Evolutionary conservation across 2,888 invertebrate genomes (phyloP), one percentile per base, ranked within the genome.

Genomic region (Maniola hyperantus): DNA sequence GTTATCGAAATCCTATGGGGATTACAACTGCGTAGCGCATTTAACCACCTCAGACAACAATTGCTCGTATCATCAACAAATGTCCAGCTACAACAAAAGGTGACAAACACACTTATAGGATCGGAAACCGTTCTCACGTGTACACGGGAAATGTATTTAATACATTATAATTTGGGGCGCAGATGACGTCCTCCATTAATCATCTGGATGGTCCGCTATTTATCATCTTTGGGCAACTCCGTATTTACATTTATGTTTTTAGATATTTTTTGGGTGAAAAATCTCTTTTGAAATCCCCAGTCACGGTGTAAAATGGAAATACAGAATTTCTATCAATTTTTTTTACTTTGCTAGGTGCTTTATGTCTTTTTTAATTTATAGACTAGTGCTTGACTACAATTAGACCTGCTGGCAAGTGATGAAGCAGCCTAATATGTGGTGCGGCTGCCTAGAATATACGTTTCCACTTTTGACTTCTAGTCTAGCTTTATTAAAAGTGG

Each of bases 171-270:
- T 75, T 73, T 68, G 64, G 69, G 76, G 73, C 75, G 75, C 75
- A 77, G 76, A 77, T 79, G 78, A 74, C 72, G 68, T 48, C 58
- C 48, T 48, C 71, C 80, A 80, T 83, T 80, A 79, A 82, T 83
- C 82, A 81, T 73, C 50, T n/a, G 58, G 68, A 68, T 70, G 74
- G 73, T 57, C 71, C 67, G 71, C 65, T 71, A 73, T 85, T 82
- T 77, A 83, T 85, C 82, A 83, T 72, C 70, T 77, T 78, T 72
- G 73, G 76, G 72, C 73, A 70, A 73, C 73, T 75, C 70, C 72
- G 74, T 84, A 79, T 84, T 82, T 83, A 81, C 77, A 79, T 79
- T 80, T 77, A 79, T 77, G 77, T 77, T 72, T 59, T 66, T 61
- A 48, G 55, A 59, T 33, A 46, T 54, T 64, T 64, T 67, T 63